Conservation (phyloP, 2,113 vertebrate species). For the Tapirus terrestris region DNA sequence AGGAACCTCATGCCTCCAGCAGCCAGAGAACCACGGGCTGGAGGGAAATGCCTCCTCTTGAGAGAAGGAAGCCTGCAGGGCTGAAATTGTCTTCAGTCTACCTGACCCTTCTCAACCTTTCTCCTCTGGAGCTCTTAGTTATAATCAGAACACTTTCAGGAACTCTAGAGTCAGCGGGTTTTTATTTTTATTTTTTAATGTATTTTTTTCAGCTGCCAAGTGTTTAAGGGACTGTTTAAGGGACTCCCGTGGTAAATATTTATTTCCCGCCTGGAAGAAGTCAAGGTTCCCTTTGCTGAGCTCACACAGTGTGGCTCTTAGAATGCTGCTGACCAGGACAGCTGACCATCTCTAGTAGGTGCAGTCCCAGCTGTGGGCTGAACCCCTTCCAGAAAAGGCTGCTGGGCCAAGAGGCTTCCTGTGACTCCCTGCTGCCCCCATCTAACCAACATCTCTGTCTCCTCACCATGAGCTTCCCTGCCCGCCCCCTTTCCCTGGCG, state of each 20-base stretch:
- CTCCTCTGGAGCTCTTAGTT: not conserved
- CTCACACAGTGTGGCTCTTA: conserved; percentile 56
- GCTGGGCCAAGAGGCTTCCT: conserved; percentile 47
- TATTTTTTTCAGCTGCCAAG: conserved; percentile 58
- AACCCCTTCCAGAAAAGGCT: conserved; percentile 57
- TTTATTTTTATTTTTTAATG: conserved; percentile 56
- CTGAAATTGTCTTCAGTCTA: not conserved
- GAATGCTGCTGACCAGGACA: conserved; percentile 57
- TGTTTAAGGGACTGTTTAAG: conserved; percentile 78
- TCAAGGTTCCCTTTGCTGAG: conserved; percentile 73
- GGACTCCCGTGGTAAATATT: conserved; percentile 85
- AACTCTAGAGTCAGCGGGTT: conserved; percentile 39
- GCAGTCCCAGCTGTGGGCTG: not conserved
- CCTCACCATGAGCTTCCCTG: conserved; percentile 23
- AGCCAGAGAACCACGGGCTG: not conserved
- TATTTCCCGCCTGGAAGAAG: conserved; percentile 80
- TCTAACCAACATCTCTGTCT: conserved; percentile 44
- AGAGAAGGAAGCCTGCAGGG: not conserved
- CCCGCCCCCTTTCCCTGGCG: conserved; percentile 36
- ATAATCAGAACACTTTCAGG: not conserved
- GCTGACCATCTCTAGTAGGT: not conserved
- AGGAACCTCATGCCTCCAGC: not conserved
- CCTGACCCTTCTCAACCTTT: not conserved
- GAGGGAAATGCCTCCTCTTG: not conserved
- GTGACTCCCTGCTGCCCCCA: not conserved